Evolutionary conservation across 2,888 invertebrate genomes (phyloP).

Genomic region (Cephus spinipes): DNA sequence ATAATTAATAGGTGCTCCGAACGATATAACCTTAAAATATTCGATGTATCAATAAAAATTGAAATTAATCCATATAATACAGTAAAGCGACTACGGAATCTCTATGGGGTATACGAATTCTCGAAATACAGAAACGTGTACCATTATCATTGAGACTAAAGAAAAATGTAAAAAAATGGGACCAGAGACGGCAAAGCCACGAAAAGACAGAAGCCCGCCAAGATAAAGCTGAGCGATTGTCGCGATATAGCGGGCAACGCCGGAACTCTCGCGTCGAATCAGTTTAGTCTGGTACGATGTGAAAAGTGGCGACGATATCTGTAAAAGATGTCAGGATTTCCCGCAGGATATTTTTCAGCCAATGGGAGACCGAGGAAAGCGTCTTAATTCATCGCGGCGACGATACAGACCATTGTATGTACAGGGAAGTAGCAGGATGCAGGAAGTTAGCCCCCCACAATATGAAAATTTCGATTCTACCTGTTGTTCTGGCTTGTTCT

Average conservation of each 20-base stretch:
- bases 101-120: background rate
- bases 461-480: too few relatives aligned
- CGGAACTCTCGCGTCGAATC: background rate
- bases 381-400: background rate
- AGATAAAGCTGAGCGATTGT: background rate
- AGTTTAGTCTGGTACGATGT: background rate
- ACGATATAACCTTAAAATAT: background rate
- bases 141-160: background rate
- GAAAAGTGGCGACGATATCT: background rate
- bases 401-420: background rate
- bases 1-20: background rate
- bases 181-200: background rate
- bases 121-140: background rate
- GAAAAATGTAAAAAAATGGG: background rate
- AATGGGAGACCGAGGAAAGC: background rate
- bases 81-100: background rate
- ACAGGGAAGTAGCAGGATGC: background rate
- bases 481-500: too few relatives aligned
- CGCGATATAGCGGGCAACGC: background rate
- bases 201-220: background rate
- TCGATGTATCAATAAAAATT: background rate
- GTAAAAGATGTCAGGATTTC: background rate
- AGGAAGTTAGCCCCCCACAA: too few relatives aligned
- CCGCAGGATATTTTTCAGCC: background rate
- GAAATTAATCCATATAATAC: background rate